Evolutionary conservation across 2,113 vertebrate species (phyloP).

Genomic region (Tinamus guttatus): DNA sequence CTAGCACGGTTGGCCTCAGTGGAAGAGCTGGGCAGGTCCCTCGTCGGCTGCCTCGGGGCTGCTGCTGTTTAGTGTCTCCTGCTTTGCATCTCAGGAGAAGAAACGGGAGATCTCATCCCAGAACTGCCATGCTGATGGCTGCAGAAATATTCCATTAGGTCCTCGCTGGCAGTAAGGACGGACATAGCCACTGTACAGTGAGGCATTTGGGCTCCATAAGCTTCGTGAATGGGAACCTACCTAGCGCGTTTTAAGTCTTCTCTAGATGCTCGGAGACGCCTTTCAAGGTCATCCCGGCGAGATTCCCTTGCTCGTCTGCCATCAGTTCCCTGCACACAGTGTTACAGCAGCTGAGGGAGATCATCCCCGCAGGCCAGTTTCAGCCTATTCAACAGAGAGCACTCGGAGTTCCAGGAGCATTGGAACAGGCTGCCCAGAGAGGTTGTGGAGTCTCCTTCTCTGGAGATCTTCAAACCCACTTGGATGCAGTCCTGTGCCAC

Average conservation of each 20-base stretch:
- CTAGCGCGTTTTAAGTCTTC: neutral
- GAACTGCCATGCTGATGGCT: neutral
- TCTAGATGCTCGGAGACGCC: neutral
- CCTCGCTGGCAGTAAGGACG: neutral
- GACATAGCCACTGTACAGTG: neutral
- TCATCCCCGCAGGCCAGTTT: neutral
- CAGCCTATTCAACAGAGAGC: neutral
- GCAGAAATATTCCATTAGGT: neutral
- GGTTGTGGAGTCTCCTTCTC: too few relatives aligned
- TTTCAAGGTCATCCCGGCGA: neutral
- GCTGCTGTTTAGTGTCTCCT: neutral
- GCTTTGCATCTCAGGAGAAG: neutral
- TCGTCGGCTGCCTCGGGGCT: neutral
- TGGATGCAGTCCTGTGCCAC: too few relatives aligned
- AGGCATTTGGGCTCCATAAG: neutral
- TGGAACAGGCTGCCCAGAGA: too few relatives aligned
- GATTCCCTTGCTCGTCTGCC: neutral
- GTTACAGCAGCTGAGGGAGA: neutral
- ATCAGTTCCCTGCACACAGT: neutral
- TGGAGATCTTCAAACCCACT: too few relatives aligned
- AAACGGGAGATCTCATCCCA: neutral
- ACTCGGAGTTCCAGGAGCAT: neutral
- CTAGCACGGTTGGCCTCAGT: neutral
- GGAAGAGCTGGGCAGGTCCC: neutral
- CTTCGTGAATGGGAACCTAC: neutral